Base-by-base conservation (phyloP, 64 coral and sea anemone species). In the Hydrozoanthus tunicans region DNA sequence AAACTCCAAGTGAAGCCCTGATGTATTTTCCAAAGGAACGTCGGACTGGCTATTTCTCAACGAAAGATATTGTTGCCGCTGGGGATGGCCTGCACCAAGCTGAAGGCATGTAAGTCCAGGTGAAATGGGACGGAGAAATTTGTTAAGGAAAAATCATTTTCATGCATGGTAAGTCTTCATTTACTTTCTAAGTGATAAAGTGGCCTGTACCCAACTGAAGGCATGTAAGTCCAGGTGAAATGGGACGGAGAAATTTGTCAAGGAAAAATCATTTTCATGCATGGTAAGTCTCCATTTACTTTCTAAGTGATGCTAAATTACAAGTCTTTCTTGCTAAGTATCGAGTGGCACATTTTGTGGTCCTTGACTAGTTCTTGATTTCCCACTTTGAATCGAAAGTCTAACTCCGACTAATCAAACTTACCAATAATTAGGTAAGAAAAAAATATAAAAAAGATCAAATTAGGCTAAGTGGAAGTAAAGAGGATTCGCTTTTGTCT, bases 141-240 rank as follows among this genome's bases (percentile, higher is more conserved):
- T 78, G 75, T 78, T 13, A 78, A 3, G 75, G 75, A 56, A 56
- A 77, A 78, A 78, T 56, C 75, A 78, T 78, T 56, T 78, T 78
- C 51, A 78, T 78, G 75, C 75, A 78, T 77, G 75, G 75, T 56
- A 78, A 78, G 75, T 78, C 75, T 78, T 78, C 75, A 51, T 78
- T 78, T 78, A 78, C 53, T 78, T 78, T 63, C 12, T 20, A 20
- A 20, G 20, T 20, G 20, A 20, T 20, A 20, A 20, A 20, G 20
- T 78, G 76, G 76, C 76, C 76, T 55, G 76, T 13, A 78, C 51
- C 76, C 53, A 53, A 51, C 76, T 56, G 76, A 56, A 56, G 51
- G 76, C 51, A 78, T 78, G 51, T 8, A 78, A 78, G 75, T 53
- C 15, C 53, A 56, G 75, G 75, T 77, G 53, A 77, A 77, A 77